Evolutionary conservation across 2,888 invertebrate genomes (phyloP), one percentile per base, ranked within the genome.

Genomic region (Dryococelus australis): DNA sequence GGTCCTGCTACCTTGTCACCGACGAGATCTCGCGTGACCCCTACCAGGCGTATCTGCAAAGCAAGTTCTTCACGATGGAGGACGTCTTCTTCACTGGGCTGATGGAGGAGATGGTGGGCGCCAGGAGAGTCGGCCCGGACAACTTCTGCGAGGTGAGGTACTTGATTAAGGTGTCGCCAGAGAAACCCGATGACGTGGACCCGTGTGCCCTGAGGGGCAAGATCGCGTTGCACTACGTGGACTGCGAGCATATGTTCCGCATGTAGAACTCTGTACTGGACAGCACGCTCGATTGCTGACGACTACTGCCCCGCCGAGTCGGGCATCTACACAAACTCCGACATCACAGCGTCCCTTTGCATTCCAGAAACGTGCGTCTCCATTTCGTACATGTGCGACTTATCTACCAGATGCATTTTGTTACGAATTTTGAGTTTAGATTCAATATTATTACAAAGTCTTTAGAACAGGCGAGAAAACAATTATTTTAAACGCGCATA

Each of bases 51-150:
- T 96, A 97, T 43, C 93, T 96, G 89, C 94, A 95, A 89, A 94
- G 94, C 90, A 95, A 95, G 87, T 97, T 97, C 92, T 94, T 98
- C 90, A 97, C 97, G 90, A 94, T 98, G 88, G 98, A 98, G 93
- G 98, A 98, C 93, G 97, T 98, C 88, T 98, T 96, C 92, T 95
- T 97, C 89, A 98, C 98, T 86, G 98, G 98, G 87, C 96, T 98
- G 90, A 96, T 98, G 87, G 98, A 97, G 16, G 94, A 95, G 91
- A 94, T 94, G 88, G 92, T 96, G 86, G 94, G 95, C 89, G 94
- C 97, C 85, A 94, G 94, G 90, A 94, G 97, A 53, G 83, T 28
- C 27, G 28, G 83, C n/a, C 24, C n/a, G 16, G 16, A 65, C 20
- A 65, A 65, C 65, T 65, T 65, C n/a, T 65, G 0, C n/a, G 8